These are phyloP conservation scores for Raja brachyura DNA, from an alignment of 2,113 vertebrate species.

Conservation along the genomic window DNA sequence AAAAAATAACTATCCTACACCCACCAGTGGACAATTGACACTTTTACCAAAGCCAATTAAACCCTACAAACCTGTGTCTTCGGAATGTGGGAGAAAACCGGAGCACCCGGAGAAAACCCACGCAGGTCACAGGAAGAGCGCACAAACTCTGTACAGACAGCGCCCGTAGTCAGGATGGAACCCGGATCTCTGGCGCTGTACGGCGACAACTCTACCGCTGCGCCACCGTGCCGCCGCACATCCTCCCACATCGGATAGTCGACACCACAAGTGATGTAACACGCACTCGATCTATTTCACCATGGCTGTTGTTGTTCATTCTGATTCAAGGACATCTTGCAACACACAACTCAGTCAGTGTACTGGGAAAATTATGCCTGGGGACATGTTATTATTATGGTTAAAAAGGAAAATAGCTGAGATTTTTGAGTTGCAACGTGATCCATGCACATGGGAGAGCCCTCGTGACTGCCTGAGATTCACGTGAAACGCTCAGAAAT, in stretches of 20 bases:
- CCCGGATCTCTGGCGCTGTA: too few species aligned
- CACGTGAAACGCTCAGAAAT: background rate
- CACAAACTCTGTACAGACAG: too few species aligned
- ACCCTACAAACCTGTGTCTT: too few species aligned
- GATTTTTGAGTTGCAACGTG: background rate
- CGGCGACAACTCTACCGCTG: too few species aligned
- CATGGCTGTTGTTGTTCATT: background rate
- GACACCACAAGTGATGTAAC: background rate
- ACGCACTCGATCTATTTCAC: background rate
- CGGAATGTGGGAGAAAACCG: too few species aligned
- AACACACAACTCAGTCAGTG: background rate
- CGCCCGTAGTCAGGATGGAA: too few species aligned
- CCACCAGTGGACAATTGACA: too few species aligned
- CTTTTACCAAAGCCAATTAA: too few species aligned
- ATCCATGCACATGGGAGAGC: background rate
- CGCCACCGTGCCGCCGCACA: too few species aligned
- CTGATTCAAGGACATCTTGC: background rate
- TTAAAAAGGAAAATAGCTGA: background rate
- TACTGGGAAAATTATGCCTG: background rate
- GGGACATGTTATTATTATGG: background rate
- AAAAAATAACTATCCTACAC: too few species aligned
- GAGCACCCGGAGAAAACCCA: too few species aligned
- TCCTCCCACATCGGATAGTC: background rate
- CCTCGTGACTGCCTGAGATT: background rate
- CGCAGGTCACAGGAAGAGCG: too few species aligned